Base-by-base conservation (phyloP, 2,797 vertebrate genomes). In the Apodemus agrarius region DNA sequence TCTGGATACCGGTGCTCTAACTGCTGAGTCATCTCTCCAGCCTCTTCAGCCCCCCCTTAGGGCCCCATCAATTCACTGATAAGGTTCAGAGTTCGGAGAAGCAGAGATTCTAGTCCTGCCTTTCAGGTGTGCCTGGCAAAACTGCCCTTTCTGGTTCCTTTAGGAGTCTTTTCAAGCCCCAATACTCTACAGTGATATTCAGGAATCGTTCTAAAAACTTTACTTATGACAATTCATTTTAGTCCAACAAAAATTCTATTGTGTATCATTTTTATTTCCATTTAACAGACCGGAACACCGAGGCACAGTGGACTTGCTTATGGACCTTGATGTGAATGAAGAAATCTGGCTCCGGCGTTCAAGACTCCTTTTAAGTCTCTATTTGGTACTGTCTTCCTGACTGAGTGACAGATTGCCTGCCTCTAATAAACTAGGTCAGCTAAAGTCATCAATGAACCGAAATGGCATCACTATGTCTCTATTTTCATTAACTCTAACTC, bases 371-470 rank as follows among this genome's bases (percentile, higher is more conserved):
- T 49, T 57, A 29, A 46, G 65, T 61, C 85, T 61, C 26, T 6
- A 5, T 57, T 22, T 49, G 84, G 12, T 9, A 7, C 49, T 26
- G 43, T 63, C 40, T 86, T 89, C 65, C 59, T 37, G 37, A 76
- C 59, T 37, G 37, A 76, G 75, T 8, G 63, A 78, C 59, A 49
- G 52, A 78, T 7, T 37, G 78, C 49, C 67, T 21, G 1, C 52
- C 78, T 95, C 63, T 74, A 91, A 49, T 88, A 93, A 94, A 76
- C 13, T 65, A 76, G 94, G 63, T 80, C 67, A 80, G 3, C 37
- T 5, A 65, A 79, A 95, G 75, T 21, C 69, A 65, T 40, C 78
- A 29, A 40, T 31, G 19, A 89, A 67, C 85, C 69, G 43, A 34
- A 67, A 59, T 6, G 63, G 31, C 81, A 22, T 40, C 2, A 43